phyloP scores from a whole-genome alignment of 2,888 invertebrate species.

The Amblyteles armatorius region DNA sequence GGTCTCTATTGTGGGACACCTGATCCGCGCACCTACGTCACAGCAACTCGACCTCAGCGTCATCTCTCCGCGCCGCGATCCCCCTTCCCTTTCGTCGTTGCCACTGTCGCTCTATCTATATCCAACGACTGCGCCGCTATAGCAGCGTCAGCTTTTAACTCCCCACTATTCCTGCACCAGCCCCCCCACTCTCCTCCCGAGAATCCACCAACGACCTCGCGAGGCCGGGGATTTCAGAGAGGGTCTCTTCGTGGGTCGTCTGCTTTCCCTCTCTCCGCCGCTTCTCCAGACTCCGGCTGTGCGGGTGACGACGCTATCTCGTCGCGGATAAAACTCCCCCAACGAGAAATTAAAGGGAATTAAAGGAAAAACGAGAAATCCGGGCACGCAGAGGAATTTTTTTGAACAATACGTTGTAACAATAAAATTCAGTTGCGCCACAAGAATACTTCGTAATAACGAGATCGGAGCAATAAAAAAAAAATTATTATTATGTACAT shows the following conservation, averaged over 20 bases:
- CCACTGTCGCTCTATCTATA: constrained; percentile 7
- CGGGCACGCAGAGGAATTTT: background rate
- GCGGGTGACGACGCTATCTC: constrained; percentile 7
- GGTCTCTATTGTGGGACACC: constrained; percentile 11
- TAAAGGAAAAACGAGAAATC: background rate
- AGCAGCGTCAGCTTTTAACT: background rate
- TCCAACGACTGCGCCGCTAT: background rate
- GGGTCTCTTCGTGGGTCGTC: background rate
- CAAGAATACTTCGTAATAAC: no score
- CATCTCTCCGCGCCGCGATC: constrained; percentile 24
- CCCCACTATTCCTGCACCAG: background rate
- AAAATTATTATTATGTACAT: background rate
- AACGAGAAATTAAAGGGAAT: background rate
- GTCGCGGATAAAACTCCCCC: constrained; percentile 1
- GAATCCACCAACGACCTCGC: constrained; percentile 41
- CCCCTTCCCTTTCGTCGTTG: background rate
- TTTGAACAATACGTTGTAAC: background rate
- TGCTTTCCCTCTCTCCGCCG: background rate
- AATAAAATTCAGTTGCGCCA: no score
- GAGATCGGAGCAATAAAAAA: background rate
- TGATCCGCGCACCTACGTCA: constrained; percentile 61
- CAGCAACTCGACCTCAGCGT: constrained; percentile 36
- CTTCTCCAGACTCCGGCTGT: constrained; percentile 2
- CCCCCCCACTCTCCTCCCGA: background rate
- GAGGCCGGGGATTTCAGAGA: constrained; percentile 27